These are phyloP conservation scores for Lutjanus campechanus DNA, from an alignment of 2,797 vertebrate species.

Conservation along the genomic window DNA sequence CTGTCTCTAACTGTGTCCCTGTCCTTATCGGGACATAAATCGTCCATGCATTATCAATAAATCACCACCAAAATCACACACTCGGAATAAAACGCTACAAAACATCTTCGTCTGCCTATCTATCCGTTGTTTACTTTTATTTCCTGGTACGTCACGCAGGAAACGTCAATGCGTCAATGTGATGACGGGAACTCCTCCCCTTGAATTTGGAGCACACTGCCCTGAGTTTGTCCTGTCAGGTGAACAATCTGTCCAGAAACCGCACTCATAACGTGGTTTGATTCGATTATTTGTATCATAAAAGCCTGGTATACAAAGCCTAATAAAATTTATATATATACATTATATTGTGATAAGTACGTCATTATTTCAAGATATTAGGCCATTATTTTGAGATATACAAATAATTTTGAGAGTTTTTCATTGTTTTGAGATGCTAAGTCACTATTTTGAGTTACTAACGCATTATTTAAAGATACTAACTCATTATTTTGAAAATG, in stretches of 20 bases:
- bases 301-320: too few relatives aligned
- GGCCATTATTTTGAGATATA: too few relatives aligned
- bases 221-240: slow-evolving; percentile 45
- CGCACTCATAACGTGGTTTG: not conserved
- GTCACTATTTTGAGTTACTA: too few relatives aligned
- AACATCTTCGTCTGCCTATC: slow-evolving; percentile 41
- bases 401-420: too few relatives aligned
- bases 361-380: too few relatives aligned
- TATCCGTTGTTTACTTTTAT: slow-evolving; percentile 78
- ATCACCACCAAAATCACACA: not conserved
- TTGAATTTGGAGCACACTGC: rapidly evolving
- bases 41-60: slow-evolving; percentile 30
- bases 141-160: slow-evolving; percentile 67
- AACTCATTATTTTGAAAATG: too few relatives aligned
- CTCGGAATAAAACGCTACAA: slow-evolving; percentile 14
- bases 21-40: slow-evolving; percentile 29
- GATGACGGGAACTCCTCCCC: slow-evolving; percentile 10
- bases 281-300: not conserved
- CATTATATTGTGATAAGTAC: too few relatives aligned
- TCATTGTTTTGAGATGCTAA: too few relatives aligned
- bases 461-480: too few relatives aligned
- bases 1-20: slow-evolving; percentile 25
- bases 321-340: too few relatives aligned
- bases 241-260: too few relatives aligned
- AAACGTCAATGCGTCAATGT: slow-evolving; percentile 41